phyloP scores from a whole-genome alignment of 2,797 vertebrate genomes.

The Microctenopoma stevenorrisi region DNA sequence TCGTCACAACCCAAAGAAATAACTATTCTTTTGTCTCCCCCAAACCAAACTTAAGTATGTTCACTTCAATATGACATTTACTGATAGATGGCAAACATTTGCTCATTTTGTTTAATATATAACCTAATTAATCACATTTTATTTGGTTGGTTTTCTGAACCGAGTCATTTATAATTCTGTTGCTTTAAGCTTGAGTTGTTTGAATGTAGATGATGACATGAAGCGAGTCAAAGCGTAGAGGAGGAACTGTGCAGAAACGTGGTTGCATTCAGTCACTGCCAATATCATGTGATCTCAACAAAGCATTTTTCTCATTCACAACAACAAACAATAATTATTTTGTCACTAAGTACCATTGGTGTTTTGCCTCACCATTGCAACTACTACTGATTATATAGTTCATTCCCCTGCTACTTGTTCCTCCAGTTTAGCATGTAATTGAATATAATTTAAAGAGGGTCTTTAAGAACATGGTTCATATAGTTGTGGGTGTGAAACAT shows the following conservation, averaged over 20 bases:
- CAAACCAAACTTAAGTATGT: neutral
- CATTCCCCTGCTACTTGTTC: conserved; percentile 11
- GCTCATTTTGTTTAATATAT: neutral
- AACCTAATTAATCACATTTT: neutral
- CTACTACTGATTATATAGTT: conserved; percentile 20
- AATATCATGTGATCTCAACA: conserved; percentile 64
- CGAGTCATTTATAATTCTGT: conserved; percentile 26
- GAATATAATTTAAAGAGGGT: conserved; percentile 6
- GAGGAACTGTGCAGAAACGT: conserved; percentile 59
- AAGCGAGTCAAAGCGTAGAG: conserved; percentile 48
- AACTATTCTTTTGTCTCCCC: too few species aligned
- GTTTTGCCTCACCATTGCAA: conserved; percentile 10
- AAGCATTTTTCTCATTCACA: conserved; percentile 53
- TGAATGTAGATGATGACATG: conserved; percentile 34
- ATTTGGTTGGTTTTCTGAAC: conserved; percentile 13
- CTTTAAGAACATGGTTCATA: conserved; percentile 7
- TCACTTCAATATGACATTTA: neutral
- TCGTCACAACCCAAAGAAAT: too few species aligned
- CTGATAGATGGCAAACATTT: neutral
- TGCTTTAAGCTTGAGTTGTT: conserved; percentile 36
- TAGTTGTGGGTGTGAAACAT: conserved; percentile 14
- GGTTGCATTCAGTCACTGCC: conserved; percentile 53
- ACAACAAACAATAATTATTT: conserved; percentile 53
- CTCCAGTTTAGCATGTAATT: conserved; percentile 24
- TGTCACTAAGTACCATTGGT: conserved; percentile 20